Conservation (phyloP, 2,797 vertebrate species). For the Xenopus petersii region DNA sequence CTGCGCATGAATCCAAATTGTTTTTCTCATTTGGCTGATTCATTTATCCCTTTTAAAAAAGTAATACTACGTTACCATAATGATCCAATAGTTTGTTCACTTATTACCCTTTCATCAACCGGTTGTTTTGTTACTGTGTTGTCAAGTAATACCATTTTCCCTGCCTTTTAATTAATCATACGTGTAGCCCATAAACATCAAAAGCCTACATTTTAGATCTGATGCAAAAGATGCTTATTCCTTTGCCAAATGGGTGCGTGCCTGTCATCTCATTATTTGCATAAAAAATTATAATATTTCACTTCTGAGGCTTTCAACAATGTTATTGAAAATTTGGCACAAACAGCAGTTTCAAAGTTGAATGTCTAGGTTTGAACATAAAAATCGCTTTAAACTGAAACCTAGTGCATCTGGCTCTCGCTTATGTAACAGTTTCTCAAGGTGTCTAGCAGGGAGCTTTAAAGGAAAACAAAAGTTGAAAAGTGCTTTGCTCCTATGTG, state of each 20-base stretch:
- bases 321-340: constrained; percentile 9
- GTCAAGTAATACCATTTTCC: constrained; percentile 23
- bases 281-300: constrained; percentile 21
- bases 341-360: constrained; percentile 13
- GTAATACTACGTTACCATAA: constrained; percentile 28
- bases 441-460: no score
- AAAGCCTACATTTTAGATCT: constrained; percentile 35
- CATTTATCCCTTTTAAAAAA: constrained; percentile 34
- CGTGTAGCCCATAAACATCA: constrained; percentile 26
- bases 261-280: constrained; percentile 36
- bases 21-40: constrained; percentile 30
- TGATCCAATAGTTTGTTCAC: constrained; percentile 37
- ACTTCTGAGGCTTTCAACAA: constrained; percentile 16
- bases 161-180: constrained; percentile 36
- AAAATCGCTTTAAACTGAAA: not conserved
- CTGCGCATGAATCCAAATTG: constrained; percentile 12
- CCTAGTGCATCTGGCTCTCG: not conserved
- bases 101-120: constrained; percentile 35
- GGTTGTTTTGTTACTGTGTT: constrained; percentile 32
- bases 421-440: no score
- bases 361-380: not conserved
- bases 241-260: constrained; percentile 31
- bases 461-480: no score
- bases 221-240: constrained; percentile 35
- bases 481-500: not conserved